phyloP scores from a whole-genome alignment of 1,140 invertebrate species.

The Lordiphosa stackelbergi region DNA sequence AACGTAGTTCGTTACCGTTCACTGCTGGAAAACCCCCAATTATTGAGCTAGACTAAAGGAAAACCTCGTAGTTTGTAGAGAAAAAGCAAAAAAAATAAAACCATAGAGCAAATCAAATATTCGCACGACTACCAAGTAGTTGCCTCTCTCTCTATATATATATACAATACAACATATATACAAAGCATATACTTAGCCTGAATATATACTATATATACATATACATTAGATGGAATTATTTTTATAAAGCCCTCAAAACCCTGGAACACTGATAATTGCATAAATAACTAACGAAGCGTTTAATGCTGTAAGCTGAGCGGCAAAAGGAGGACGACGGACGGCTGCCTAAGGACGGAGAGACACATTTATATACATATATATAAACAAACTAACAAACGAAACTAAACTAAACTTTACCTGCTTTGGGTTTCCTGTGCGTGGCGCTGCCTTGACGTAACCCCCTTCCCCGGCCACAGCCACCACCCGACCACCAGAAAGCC shows the following conservation, averaged over 20 bases:
- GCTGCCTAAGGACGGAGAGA: constrained; percentile 11
- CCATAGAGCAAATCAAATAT: constrained; percentile 62
- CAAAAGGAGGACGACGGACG: constrained; percentile 26
- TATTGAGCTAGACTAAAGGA: constrained; percentile 64
- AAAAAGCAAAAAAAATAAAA: neutral
- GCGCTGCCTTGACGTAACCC: constrained; percentile 62
- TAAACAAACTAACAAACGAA: constrained; percentile 7
- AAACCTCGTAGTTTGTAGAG: constrained; percentile 72
- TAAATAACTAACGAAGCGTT: constrained; percentile 40
- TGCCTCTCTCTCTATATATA: constrained; percentile 59
- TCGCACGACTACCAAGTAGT: constrained; percentile 62
- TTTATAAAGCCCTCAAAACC: constrained; percentile 60
- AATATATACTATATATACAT: constrained; percentile 26
- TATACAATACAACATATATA: constrained; percentile 63
- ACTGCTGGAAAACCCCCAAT: constrained; percentile 40
- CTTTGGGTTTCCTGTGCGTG: constrained; percentile 60
- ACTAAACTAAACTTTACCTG: constrained; percentile 31
- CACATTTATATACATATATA: constrained; percentile 25
- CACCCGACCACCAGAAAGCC: constrained; percentile 46
- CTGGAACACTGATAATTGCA: constrained; percentile 41
- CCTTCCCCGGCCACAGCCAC: constrained; percentile 5
- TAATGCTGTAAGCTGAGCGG: constrained; percentile 56
- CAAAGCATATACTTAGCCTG: constrained; percentile 37
- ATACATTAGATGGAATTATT: constrained; percentile 59
- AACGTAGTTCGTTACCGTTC: constrained; percentile 62